Conservation (phyloP, 2,113 vertebrate species). For the Cacatua alba region DNA sequence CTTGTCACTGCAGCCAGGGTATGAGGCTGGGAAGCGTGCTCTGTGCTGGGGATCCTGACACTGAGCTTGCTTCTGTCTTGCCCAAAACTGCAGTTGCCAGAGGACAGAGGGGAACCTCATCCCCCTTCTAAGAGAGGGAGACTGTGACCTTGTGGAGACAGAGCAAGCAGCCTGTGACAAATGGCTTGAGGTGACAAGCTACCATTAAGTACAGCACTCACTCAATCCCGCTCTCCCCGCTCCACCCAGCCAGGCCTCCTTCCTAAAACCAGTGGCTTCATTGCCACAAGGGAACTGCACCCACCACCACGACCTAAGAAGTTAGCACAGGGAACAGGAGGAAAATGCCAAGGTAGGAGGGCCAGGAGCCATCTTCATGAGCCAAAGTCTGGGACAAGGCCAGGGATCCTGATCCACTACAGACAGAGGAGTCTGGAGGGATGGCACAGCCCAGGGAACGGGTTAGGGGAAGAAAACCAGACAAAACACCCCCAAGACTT, state of each 20-base stretch:
- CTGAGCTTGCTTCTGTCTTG: background rate
- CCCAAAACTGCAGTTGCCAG: background rate
- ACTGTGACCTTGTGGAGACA: too few species aligned
- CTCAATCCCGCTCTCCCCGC: background rate
- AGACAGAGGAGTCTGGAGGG: background rate
- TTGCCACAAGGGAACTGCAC: background rate
- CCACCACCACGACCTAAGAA: background rate
- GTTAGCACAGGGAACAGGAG: background rate
- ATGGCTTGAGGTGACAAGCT: background rate
- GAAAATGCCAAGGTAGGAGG: background rate
- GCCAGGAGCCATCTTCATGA: background rate
- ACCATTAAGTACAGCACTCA: background rate
- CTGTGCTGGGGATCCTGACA: background rate
- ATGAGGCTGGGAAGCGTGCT: too few species aligned
- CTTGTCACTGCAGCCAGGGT: background rate
- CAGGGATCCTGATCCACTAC: background rate
- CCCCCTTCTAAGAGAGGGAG: background rate
- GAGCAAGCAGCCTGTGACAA: background rate
- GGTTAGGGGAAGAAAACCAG: background rate
- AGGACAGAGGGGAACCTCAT: background rate
- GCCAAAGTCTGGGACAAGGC: background rate
- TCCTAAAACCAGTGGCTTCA: background rate
- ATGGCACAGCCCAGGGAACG: background rate
- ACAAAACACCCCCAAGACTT: background rate
- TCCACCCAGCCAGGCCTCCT: background rate